These are phyloP conservation scores for Philopotamus ludificatus DNA, from an alignment of 1,140 invertebrate genomes.

Conservation along the genomic window DNA sequence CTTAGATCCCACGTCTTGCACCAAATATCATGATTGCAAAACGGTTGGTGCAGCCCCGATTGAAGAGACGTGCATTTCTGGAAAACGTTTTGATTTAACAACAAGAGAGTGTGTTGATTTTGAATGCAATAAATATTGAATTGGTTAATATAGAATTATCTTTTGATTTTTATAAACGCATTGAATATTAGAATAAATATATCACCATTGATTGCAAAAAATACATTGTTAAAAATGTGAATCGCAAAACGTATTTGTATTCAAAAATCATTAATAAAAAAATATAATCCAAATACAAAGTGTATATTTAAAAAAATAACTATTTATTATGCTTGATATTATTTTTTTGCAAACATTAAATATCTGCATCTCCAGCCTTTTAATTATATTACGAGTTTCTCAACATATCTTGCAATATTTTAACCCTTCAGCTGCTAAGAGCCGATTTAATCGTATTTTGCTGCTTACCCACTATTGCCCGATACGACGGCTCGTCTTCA, in stretches of 20 bases:
- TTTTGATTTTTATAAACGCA: not conserved
- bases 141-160: not conserved
- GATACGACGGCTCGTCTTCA: no score
- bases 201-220: not conserved
- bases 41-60: not conserved
- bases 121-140: constrained; percentile 2
- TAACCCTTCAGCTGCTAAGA: no score
- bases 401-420: no score
- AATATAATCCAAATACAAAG: not conserved
- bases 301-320: not conserved
- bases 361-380: no score
- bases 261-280: not conserved
- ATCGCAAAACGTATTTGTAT: no score
- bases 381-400: no score
- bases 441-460: no score
- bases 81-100: not conserved
- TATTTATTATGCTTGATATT: not conserved
- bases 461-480: no score
- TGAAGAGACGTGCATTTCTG: not conserved
- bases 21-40: constrained; percentile 5
- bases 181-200: no score
- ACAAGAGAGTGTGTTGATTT: not conserved
- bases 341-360: not conserved
- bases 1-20: constrained; percentile 3
- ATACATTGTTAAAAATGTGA: not conserved